phyloP scores from a whole-genome alignment of 2,888 invertebrate genomes.

The Zhuqinia jingwanae region DNA sequence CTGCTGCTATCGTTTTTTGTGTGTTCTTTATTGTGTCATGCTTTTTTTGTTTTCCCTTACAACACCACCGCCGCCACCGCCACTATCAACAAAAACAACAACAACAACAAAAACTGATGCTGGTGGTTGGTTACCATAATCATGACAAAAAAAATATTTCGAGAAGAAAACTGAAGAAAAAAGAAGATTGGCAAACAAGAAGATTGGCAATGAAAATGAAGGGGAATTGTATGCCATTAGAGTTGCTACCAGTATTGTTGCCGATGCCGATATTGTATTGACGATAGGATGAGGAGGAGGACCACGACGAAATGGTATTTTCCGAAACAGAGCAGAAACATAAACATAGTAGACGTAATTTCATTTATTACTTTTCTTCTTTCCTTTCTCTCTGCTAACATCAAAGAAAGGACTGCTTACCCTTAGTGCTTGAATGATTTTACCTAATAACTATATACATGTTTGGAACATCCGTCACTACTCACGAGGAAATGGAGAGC shows the following conservation, averaged over 20 bases:
- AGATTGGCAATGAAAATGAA: slow-evolving; percentile 23
- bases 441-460: no score
- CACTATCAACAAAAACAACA: background rate
- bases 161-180: background rate
- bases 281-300: background rate
- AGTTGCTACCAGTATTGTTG: no score
- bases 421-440: no score
- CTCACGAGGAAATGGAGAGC: background rate
- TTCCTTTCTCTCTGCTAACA: background rate
- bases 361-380: slow-evolving; percentile 34
- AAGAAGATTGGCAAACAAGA: slow-evolving; percentile 40
- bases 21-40: no score
- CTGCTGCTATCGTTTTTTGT: no score
- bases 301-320: background rate
- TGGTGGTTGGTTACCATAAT: slow-evolving; percentile 37
- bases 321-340: slow-evolving; percentile 2
- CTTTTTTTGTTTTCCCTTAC: background rate
- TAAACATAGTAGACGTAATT: slow-evolving; percentile 41
- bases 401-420: no score
- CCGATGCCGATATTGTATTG: slow-evolving; percentile 2
- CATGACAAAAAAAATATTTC: slow-evolving; percentile 28
- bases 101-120: no score
- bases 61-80: background rate
- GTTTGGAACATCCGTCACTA: background rate
- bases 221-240: slow-evolving; percentile 15